Conservation (phyloP, 2,888 invertebrate species). For the Drosophila rubida region DNA sequence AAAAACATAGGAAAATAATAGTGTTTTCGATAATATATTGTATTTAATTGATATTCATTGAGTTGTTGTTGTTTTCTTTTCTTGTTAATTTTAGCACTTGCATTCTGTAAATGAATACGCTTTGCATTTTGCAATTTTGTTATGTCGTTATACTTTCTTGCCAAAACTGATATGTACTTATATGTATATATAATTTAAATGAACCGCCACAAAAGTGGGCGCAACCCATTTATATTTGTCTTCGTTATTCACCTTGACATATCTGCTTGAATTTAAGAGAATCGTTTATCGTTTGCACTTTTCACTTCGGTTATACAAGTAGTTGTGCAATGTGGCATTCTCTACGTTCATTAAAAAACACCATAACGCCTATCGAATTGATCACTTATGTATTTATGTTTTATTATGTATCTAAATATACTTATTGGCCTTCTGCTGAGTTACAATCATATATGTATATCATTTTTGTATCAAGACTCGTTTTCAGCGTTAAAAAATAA, state of each 20-base stretch:
- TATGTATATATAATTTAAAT: slow-evolving; percentile 69
- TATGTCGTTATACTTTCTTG: slow-evolving; percentile 34
- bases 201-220: slow-evolving; percentile 52
- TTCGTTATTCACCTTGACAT: not conserved
- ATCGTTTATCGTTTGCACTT: slow-evolving; percentile 1
- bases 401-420: slow-evolving; percentile 39
- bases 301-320: slow-evolving; percentile 27
- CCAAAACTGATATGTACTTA: slow-evolving; percentile 79
- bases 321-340: slow-evolving; percentile 64
- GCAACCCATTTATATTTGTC: slow-evolving; percentile 33
- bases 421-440: slow-evolving; percentile 68
- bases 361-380: slow-evolving; percentile 72
- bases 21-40: slow-evolving; percentile 57
- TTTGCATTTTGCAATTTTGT: slow-evolving; percentile 51
- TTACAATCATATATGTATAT: slow-evolving; percentile 25
- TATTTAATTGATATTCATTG: slow-evolving; percentile 60
- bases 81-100: slow-evolving; percentile 24
- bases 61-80: slow-evolving; percentile 17
- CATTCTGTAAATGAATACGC: slow-evolving; percentile 56
- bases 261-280: not conserved
- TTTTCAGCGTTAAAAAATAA: slow-evolving; percentile 71
- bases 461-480: slow-evolving; percentile 53
- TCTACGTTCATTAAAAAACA: slow-evolving; percentile 73
- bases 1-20: slow-evolving; percentile 27
- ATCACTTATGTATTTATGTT: slow-evolving; percentile 46